These are phyloP conservation scores for Pseudopleuronectes americanus DNA, from an alignment of 2,797 vertebrate genomes.

Conservation along the genomic window DNA sequence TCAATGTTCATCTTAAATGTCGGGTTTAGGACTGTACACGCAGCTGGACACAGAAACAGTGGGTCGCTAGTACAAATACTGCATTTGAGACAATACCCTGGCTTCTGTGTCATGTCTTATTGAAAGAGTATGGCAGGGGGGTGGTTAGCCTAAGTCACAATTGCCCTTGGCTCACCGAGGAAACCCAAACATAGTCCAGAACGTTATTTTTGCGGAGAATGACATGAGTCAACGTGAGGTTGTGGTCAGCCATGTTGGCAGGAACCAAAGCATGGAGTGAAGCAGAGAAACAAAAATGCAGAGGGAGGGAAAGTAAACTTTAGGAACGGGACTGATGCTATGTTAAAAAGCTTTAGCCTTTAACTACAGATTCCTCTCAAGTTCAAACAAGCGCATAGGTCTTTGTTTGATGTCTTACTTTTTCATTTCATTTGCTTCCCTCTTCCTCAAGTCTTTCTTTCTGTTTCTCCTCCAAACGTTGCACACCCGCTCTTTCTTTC, in stretches of 20 bases:
- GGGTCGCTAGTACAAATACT: constrained; percentile 42
- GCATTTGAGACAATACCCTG: constrained; percentile 29
- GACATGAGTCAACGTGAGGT: constrained; percentile 70
- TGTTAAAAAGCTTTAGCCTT: not conserved
- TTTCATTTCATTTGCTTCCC: not conserved
- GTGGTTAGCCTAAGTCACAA: constrained; percentile 64
- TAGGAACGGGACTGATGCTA: constrained; percentile 18
- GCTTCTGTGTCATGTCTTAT: constrained; percentile 69
- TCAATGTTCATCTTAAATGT: constrained; percentile 12
- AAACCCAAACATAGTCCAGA: constrained; percentile 74
- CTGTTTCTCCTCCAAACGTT: constrained; percentile 22
- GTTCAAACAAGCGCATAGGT: constrained; percentile 2
- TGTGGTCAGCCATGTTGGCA: constrained; percentile 69
- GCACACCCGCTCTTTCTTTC: constrained; percentile 30
- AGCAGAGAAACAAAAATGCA: constrained; percentile 33
- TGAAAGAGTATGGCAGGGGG: constrained; percentile 70
- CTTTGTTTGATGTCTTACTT: not conserved
- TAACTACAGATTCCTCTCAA: constrained; percentile 13
- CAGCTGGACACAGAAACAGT: constrained; percentile 28
- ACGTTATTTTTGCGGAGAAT: constrained; percentile 65
- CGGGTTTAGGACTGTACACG: constrained; percentile 16
- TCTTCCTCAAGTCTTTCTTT: constrained; percentile 23
- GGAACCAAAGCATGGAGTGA: constrained; percentile 58
- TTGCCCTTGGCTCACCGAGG: constrained; percentile 55
- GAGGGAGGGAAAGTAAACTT: constrained; percentile 28